Evolutionary conservation across 2,888 invertebrate species (phyloP).

Genomic region (Hesperia comma): DNA sequence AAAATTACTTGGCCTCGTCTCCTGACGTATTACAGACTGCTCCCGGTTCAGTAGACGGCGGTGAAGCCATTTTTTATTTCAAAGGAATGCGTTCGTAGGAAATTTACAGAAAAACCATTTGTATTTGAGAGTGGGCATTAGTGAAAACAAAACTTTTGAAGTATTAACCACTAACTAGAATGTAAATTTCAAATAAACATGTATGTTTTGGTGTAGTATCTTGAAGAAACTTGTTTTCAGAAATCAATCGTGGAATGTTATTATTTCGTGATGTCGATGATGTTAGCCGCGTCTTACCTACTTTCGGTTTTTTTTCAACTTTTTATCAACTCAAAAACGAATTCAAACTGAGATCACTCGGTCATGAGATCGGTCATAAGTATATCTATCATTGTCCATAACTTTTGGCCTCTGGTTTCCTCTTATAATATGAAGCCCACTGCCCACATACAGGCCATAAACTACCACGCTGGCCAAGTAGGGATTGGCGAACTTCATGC

Average conservation of each 20-base stretch:
- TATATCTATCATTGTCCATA: no score
- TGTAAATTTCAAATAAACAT: conserved; percentile 5
- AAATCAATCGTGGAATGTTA: neutral
- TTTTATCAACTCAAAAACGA: no score
- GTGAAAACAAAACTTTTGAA: conserved; percentile 14
- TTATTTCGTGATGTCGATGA: no score
- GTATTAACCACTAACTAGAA: conserved; percentile 12
- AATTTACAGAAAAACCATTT: conserved; percentile 17
- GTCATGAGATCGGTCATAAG: no score
- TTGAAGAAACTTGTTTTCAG: conserved; percentile 3
- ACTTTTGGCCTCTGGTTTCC: no score
- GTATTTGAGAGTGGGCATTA: conserved; percentile 18
- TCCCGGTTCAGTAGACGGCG: neutral
- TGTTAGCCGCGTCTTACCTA: no score
- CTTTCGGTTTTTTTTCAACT: no score
- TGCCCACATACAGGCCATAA: no score
- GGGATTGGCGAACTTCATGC: no score
- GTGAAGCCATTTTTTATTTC: conserved; percentile 14
- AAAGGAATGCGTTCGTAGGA: conserved; percentile 31
- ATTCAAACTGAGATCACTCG: no score
- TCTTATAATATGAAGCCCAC: no score
- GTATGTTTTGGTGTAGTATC: neutral
- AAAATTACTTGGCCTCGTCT: conserved; percentile 25
- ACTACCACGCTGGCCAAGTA: no score
- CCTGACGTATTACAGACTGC: conserved; percentile 15